Conservation (phyloP, 53 echinoderm and acorn worm species). For the Holothuria leucospilota region DNA sequence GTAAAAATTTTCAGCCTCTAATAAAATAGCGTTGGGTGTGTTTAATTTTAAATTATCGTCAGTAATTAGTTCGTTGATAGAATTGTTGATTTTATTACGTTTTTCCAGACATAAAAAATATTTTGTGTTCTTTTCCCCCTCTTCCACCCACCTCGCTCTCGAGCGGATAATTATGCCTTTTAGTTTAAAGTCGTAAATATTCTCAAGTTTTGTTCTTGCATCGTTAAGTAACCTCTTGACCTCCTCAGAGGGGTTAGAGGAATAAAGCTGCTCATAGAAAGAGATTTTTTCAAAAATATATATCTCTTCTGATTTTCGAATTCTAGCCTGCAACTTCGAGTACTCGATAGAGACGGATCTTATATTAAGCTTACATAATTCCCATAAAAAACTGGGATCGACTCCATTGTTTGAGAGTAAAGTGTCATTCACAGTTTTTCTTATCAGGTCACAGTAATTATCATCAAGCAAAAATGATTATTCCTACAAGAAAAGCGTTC, state of each 20-base stretch:
- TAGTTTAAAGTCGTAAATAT: conserved; percentile 11
- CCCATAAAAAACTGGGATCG: too few species aligned
- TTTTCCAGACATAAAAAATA: conserved; percentile 8
- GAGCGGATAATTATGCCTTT: too few species aligned
- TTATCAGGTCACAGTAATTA: too few species aligned
- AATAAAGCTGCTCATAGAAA: background rate
- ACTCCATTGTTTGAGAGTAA: too few species aligned
- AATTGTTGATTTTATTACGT: background rate
- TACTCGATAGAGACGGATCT: too few species aligned
- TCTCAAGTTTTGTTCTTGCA: background rate
- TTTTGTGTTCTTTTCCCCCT: background rate
- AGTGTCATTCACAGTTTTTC: too few species aligned
- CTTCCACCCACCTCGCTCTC: background rate
- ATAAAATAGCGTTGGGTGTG: background rate
- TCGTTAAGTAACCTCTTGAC: background rate
- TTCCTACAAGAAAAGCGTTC: background rate
- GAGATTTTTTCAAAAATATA: background rate
- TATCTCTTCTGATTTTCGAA: background rate
- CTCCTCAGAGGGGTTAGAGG: too few species aligned
- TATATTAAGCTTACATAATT: too few species aligned
- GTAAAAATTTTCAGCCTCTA: background rate
- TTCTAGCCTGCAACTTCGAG: too few species aligned
- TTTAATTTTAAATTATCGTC: background rate
- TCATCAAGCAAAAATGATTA: background rate
- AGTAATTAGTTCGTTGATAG: conserved; percentile 21